Evolutionary conservation across 2,113 vertebrate species (phyloP), one percentile per base, ranked within the genome.

Genomic region (Chlamydotis undulata): DNA sequence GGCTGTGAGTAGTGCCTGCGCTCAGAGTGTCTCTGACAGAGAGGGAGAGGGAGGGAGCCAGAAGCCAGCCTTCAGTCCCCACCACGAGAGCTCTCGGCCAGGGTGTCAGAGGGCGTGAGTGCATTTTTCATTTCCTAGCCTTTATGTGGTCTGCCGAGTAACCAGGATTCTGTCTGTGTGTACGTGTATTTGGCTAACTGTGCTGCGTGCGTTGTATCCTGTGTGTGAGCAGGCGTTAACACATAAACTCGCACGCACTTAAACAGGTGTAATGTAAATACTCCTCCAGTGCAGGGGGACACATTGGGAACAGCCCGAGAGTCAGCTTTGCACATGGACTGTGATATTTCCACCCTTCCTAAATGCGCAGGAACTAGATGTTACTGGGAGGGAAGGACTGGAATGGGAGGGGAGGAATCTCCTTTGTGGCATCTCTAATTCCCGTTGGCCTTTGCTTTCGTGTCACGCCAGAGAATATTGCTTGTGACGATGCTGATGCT

Each of bases 1-100:
- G 98, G 97, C 93, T 98, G 97, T 93, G 97, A 98, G 98, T 97
- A 94, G 97, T 98, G 97, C 98, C 97, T 96, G 83, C 91, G 97
- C 97, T 98, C 97, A 95, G 98, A 98, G 98, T 97, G 91, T 97
- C 98, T 98, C 94, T 96, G 96, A 94, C 97, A 98, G 97, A 64
- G 92, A 97, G 97, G 97, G 97, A 97, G 94, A 96, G 97, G 43
- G 81, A 96, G 98, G 97, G 98, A 98, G 96, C 97, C 96, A 93
- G 98, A 90, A 97, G 96, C 97, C 98, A 96, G 95, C 93, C 95
- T 94, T 95, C 97, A 60, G 87, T 75, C 93, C 87, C 90, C 43
- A 39, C 53, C 63, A 19, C 64, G 41, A 82, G 71, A 93, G 84
- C 93, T 87, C 94, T 94, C 80, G 95, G 96, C 97, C 96, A 97